Conservation (phyloP, 2,797 vertebrate species). For the Pelochelys cantorii region DNA sequence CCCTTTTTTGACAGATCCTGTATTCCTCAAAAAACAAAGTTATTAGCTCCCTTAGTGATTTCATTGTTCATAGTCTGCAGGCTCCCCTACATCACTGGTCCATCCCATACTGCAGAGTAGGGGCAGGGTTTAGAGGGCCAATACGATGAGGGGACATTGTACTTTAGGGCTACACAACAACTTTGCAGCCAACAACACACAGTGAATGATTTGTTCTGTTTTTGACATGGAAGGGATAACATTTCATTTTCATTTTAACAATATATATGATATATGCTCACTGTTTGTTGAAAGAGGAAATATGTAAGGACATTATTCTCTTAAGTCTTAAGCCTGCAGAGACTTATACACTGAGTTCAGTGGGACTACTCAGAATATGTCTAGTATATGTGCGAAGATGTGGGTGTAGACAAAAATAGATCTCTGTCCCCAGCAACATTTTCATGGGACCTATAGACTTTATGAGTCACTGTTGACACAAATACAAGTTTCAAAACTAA, state of each 20-base stretch:
- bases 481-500: no score
- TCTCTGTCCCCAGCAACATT: no score
- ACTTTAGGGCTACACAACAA: background rate
- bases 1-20: no score
- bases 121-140: background rate
- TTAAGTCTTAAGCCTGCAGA: background rate
- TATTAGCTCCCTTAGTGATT: rapidly evolving
- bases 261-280: background rate
- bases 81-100: background rate
- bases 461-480: no score
- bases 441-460: no score
- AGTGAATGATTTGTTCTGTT: background rate
- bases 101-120: no score
- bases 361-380: background rate
- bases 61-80: background rate
- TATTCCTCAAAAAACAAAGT: no score
- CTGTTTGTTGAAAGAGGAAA: background rate
- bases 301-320: background rate
- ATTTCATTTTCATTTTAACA: background rate
- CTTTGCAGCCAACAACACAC: background rate
- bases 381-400: background rate
- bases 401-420: no score
- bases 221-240: background rate
- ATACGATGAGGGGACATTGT: background rate
- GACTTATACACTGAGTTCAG: background rate